A percentile compares a stretch with the other conserved stretches of the same genome.
phyloP scores from a whole-genome alignment of 2,113 vertebrate species.

The Calypte anna region DNA sequence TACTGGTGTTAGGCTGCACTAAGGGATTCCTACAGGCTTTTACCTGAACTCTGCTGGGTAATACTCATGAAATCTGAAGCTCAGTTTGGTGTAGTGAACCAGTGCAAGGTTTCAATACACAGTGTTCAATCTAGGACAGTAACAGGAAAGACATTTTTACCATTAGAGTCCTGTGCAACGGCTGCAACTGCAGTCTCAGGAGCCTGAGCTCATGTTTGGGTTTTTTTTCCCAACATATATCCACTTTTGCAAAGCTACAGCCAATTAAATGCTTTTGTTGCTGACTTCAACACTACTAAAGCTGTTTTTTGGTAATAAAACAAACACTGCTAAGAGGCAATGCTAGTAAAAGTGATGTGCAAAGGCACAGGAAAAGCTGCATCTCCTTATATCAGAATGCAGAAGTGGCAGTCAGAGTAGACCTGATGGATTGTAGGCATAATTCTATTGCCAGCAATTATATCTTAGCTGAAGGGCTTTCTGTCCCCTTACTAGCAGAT shows the following conservation, averaged over 20 bases:
- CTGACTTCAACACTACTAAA: not conserved
- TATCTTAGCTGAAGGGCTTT: not conserved
- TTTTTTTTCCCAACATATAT: not conserved
- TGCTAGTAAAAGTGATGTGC: not conserved
- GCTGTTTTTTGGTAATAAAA: not conserved
- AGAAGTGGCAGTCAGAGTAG: not conserved
- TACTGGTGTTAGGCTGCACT: not conserved
- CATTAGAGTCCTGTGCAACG: not conserved
- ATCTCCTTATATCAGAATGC: not conserved
- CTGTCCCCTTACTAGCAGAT: not conserved
- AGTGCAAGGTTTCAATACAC: not conserved
- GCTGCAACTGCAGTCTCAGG: not conserved
- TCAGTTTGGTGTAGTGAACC: not conserved
- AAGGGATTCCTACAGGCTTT: not conserved
- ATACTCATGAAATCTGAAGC: not conserved
- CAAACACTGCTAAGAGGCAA: not conserved
- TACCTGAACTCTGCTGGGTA: not conserved
- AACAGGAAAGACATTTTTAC: not conserved
- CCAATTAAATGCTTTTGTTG: not conserved
- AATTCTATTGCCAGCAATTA: not conserved
- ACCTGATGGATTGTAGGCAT: too few relatives aligned
- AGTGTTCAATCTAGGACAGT: accelerated
- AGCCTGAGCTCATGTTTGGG: not conserved
- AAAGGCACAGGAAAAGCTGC: not conserved
- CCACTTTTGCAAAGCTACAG: not conserved